Percentiles rank a stretch among this genome's conserved stretches.
phyloP scores from a whole-genome alignment of 2,888 invertebrate species.

The Ariolimax columbianus region DNA sequence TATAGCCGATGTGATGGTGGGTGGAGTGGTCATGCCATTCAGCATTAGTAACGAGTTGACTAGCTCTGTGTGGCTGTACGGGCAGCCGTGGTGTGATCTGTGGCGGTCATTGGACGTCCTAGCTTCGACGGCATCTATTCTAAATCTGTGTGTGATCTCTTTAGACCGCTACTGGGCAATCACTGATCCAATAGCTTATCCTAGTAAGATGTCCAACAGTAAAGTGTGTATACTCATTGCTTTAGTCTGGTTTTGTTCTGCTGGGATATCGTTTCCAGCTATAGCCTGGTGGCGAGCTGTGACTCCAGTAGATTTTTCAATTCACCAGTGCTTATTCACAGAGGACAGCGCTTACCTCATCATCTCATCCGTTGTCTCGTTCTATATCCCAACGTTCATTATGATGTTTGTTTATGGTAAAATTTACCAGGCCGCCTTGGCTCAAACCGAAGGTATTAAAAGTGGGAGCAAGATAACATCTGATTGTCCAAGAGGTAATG shows the following conservation, averaged over 20 bases:
- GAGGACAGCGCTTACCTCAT: slow-evolving; percentile 96
- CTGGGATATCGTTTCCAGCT: slow-evolving; percentile 98
- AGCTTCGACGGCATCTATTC: slow-evolving; percentile 97
- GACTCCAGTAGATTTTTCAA: slow-evolving; percentile 67
- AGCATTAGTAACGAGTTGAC: slow-evolving; percentile 74
- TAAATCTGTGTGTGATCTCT: slow-evolving; percentile 97
- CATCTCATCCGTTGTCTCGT: slow-evolving; percentile 98
- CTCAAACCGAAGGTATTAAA: slow-evolving; percentile 92
- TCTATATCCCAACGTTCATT: slow-evolving; percentile 96
- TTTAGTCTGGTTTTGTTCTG: slow-evolving; percentile 97
- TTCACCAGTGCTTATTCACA: slow-evolving; percentile 90
- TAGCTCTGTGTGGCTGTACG: slow-evolving; percentile 88
- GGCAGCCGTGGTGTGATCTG: slow-evolving; percentile 96
- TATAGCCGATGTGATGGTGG: slow-evolving; percentile 96
- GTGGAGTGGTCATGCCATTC: slow-evolving; percentile 98
- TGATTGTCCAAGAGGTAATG: slow-evolving; percentile 83
- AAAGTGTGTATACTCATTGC: slow-evolving; percentile 92
- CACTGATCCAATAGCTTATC: slow-evolving; percentile 98
- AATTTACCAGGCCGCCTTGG: slow-evolving; percentile 95
- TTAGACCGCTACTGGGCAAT: slow-evolving; percentile 99
- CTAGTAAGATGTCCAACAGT: slow-evolving; percentile 93
- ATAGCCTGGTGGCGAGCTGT: slow-evolving; percentile 85
- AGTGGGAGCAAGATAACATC: slow-evolving; percentile 87
- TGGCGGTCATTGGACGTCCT: slow-evolving; percentile 98
- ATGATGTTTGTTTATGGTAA: slow-evolving; percentile 99